Base-by-base conservation (phyloP, 2,113 vertebrate species). In the Hypocryptadius cinnamomeus region DNA sequence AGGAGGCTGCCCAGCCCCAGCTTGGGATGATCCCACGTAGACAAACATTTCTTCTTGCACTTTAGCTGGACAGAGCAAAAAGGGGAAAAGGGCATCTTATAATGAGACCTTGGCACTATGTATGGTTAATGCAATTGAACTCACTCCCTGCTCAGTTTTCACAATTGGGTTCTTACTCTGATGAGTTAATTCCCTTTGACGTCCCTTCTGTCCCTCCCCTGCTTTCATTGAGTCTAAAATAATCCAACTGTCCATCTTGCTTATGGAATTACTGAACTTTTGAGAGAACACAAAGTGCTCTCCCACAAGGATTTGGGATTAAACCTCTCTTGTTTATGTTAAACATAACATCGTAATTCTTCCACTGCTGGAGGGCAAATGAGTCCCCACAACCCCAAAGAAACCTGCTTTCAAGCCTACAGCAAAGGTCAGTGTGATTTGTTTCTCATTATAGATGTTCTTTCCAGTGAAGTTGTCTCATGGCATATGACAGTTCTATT, bases 221-320 rank as follows among this genome's bases (percentile, higher is more conserved):
- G 76, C 44, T 92, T 84, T 79, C 15, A 5, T 2, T 78, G 69
- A 95, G 93, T 65, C 84, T 92, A 94, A 95, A 94, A 92, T 93
- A 95, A 96, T 69, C 47, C 25, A 90, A 81, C 84, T 93, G 94
- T 95, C 95, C 81, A 91, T 94, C 94, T 96, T 95, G 87, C 92
- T 96, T 96, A 95, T 83, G 93, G 93, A 95, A 94, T 96, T 96
- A 96, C 76, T 91, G 90, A 93, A 96, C 83, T 92, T 94, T 87
- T 44, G 76, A 95, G 85, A 80, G 92, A 94, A 93, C 89, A 95
- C 81, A 93, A 95, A 97, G 91, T 93, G 94, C 79, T 90, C 85
- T 94, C 79, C 88, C 91, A 93, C 70, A 72, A 95, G 92, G 92
- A 93, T 93, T 95, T 94, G 86, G 87, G 92, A 96, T 95, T 95